These are phyloP conservation scores for Vulpes ferrilata DNA, from an alignment of 2,113 vertebrate species.

Conservation along the genomic window DNA sequence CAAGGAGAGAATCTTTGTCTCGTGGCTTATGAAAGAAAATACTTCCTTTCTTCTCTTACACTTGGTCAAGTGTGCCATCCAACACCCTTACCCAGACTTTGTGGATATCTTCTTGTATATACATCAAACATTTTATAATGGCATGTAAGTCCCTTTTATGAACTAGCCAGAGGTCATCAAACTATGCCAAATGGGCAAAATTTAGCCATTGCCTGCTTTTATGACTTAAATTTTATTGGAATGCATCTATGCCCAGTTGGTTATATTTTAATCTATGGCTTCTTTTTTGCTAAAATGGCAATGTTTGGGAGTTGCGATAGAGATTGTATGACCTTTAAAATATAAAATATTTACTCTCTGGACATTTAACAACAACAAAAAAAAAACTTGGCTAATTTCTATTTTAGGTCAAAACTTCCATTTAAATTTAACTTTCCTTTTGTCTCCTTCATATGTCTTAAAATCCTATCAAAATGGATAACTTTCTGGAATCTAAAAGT, in stretches of 20 bases:
- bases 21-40: slow-evolving; percentile 1
- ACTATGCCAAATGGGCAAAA: neutral
- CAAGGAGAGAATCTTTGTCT: neutral
- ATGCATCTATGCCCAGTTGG: neutral
- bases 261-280: neutral
- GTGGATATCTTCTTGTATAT: neutral
- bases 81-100: neutral
- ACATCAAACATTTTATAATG: neutral
- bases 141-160: neutral
- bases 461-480: neutral
- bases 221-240: neutral
- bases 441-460: neutral
- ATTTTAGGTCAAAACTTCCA: neutral
- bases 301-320: neutral
- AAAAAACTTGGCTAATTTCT: neutral
- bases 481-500: neutral
- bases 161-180: neutral
- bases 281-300: neutral
- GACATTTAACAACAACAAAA: neutral
- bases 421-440: neutral
- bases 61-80: neutral
- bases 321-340: neutral
- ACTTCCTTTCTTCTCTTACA: neutral
- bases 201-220: neutral
- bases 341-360: neutral